A percentile compares a stretch with the other conserved stretches of the same genome.
phyloP scores from a whole-genome alignment of 2,797 vertebrate genomes.

The Rhyacichthys aspro region DNA sequence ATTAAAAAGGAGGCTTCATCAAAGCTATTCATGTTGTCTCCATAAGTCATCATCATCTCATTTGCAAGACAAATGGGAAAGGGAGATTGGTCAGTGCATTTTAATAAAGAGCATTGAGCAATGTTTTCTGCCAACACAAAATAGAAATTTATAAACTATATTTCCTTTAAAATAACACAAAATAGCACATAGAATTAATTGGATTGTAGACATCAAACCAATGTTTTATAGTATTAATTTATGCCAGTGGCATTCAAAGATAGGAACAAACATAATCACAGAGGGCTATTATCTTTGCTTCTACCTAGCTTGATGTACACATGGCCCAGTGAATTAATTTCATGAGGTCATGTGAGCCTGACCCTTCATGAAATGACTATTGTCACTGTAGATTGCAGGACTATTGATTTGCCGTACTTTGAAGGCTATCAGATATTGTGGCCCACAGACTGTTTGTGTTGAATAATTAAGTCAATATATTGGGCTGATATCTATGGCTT shows the following conservation, averaged over 20 bases:
- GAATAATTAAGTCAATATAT: slow-evolving; percentile 67
- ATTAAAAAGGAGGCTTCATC: slow-evolving; percentile 75
- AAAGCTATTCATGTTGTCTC: slow-evolving; percentile 73
- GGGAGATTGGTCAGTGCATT: slow-evolving; percentile 68
- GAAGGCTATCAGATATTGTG: slow-evolving; percentile 70
- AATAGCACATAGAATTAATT: too few relatives aligned
- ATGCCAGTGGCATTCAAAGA: slow-evolving; percentile 45
- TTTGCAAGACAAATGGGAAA: slow-evolving; percentile 78
- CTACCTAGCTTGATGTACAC: slow-evolving; percentile 50
- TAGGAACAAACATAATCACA: slow-evolving; percentile 46
- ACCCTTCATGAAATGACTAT: slow-evolving; percentile 57
- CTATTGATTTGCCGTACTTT: slow-evolving; percentile 69
- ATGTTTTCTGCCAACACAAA: slow-evolving; percentile 6
- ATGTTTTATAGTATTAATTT: slow-evolving; percentile 27
- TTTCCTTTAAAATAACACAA: too few relatives aligned
- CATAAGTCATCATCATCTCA: slow-evolving; percentile 76
- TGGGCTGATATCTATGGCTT: slow-evolving; percentile 49
- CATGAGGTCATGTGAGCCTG: slow-evolving; percentile 48
- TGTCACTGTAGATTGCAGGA: slow-evolving; percentile 66
- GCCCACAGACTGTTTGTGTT: slow-evolving; percentile 60
- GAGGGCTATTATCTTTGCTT: slow-evolving; percentile 43
- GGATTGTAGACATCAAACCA: neutral
- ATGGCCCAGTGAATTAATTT: slow-evolving; percentile 50
- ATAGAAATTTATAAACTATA: neutral
- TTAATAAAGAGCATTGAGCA: slow-evolving; percentile 58